A percentile compares a stretch with the other conserved stretches of the same genome.
Evolutionary conservation across 35 echinoderm and acorn worm species (phyloP).

Genomic region (Ophioderma brevispina): DNA sequence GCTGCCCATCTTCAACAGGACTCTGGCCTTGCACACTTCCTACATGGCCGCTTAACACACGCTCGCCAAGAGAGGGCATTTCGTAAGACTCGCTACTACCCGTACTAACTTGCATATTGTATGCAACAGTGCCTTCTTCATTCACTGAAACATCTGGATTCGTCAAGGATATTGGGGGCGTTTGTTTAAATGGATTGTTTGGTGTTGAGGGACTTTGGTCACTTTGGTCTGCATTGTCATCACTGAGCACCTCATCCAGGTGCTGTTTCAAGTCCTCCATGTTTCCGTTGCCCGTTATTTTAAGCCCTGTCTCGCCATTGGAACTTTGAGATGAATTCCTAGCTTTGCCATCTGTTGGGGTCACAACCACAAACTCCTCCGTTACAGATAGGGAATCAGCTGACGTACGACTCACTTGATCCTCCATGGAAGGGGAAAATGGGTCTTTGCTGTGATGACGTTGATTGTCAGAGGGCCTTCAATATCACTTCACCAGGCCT

Average conservation of each 20-base stretch:
- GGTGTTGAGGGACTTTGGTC: neutral
- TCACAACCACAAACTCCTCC: constrained; percentile 94
- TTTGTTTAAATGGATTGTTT: neutral
- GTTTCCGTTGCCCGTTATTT: constrained; percentile 94
- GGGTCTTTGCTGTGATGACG: too few species aligned
- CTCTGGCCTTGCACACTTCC: constrained; percentile 21
- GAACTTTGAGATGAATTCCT: constrained; percentile 12
- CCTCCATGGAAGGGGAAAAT: constrained; percentile 72
- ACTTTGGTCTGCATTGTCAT: constrained; percentile 47
- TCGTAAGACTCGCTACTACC: neutral
- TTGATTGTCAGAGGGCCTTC: too few species aligned
- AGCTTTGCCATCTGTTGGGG: constrained; percentile 65
- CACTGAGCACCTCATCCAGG: constrained; percentile 77
- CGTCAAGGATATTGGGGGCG: neutral
- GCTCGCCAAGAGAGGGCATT: constrained; percentile 8
- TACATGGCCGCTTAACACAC: constrained; percentile 22
- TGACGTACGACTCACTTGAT: constrained; percentile 89
- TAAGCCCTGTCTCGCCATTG: constrained; percentile 66
- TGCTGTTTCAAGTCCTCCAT: constrained; percentile 95
- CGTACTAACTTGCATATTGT: neutral
- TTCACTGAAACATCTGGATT: neutral
- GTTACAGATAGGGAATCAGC: constrained; percentile 86
- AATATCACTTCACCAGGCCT: too few species aligned
- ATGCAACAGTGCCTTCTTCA: neutral
- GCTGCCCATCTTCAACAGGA: neutral